Base-by-base conservation (phyloP, 2,797 vertebrate genomes). In the Lithobates pipiens region DNA sequence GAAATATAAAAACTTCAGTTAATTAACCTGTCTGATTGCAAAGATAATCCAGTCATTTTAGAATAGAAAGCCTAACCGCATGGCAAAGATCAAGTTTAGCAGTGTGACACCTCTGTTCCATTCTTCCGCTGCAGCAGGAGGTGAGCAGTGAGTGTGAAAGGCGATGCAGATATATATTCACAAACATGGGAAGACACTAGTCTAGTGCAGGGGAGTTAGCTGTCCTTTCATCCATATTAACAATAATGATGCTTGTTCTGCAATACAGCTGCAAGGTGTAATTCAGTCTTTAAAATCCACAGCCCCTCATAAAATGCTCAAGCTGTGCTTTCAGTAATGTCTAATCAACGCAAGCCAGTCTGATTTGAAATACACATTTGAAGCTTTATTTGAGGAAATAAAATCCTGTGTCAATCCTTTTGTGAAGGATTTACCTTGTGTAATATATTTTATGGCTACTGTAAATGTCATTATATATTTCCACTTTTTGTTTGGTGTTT, bases 91-190 rank as follows among this genome's bases (percentile, higher is more conserved):
- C 74, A 88, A 88, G 87, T 91, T 90, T 84, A 89, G 87, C 89
- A 82, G 86, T 87, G 36, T 91, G 89, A 85, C 86, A 89, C 88
- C 85, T 90, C 81, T 88, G 69, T 89, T 91, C 85, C 85, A 83
- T 92, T 90, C 89, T 91, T 85, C 73, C 80, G 75, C 82, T 91
- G 5, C 88, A 88, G 92, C 90, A 86, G 92, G 90, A 89, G 90
- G 81, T 88, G 89, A 88, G 57, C 85, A 86, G 70, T 91, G 89
- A 74, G 87, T 89, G 86, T 70, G 83, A 88, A 82, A 89, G 78
- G 87, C 73, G 85, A 88, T 82, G 89, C 72, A 89, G 83, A 88
- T 79, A 84, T 89, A 84, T 32, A 77, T 90, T 90, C 88, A 86
- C 79, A 91, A 89, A 88, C 73, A 74, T 10, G 80, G 88, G 72